Conservation (phyloP, 2,888 invertebrate species). For the Tetheella fluctuosa region DNA sequence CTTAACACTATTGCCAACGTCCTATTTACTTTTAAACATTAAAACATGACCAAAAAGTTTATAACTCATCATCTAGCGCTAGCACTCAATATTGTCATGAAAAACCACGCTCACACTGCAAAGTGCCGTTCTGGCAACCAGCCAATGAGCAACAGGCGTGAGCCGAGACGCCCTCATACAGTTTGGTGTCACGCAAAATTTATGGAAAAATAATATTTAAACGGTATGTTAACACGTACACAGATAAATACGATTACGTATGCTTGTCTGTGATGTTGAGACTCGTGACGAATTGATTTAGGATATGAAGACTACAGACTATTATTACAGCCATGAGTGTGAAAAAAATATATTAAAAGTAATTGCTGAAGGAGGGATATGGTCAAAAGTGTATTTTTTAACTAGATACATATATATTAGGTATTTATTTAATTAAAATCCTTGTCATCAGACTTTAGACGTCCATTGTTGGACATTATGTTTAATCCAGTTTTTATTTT, state of each 20-base stretch:
- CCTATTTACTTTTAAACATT: neutral
- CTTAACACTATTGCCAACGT: neutral
- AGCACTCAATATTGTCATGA: constrained; percentile 49
- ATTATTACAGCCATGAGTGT: too few relatives aligned
- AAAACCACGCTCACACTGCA: constrained; percentile 39
- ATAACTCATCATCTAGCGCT: constrained; percentile 45
- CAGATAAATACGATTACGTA: neutral
- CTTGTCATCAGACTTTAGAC: too few relatives aligned
- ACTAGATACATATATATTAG: too few relatives aligned
- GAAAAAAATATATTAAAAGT: too few relatives aligned
- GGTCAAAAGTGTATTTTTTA: too few relatives aligned
- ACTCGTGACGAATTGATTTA: constrained; percentile 1
- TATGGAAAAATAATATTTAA: constrained; percentile 52
- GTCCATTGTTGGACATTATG: too few relatives aligned
- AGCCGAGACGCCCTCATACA: constrained; percentile 29
- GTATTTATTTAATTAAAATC: too few relatives aligned
- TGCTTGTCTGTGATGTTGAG: neutral
- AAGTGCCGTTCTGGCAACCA: constrained; percentile 40
- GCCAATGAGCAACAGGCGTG: constrained; percentile 69
- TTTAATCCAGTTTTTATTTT: too few relatives aligned
- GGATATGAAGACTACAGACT: too few relatives aligned
- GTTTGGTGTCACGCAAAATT: constrained; percentile 41
- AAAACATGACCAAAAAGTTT: constrained; percentile 36
- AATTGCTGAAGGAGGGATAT: too few relatives aligned
- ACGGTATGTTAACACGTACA: constrained; percentile 27